Conservation (phyloP, 2,888 invertebrate species). For the Lycocerus yunnanus region DNA sequence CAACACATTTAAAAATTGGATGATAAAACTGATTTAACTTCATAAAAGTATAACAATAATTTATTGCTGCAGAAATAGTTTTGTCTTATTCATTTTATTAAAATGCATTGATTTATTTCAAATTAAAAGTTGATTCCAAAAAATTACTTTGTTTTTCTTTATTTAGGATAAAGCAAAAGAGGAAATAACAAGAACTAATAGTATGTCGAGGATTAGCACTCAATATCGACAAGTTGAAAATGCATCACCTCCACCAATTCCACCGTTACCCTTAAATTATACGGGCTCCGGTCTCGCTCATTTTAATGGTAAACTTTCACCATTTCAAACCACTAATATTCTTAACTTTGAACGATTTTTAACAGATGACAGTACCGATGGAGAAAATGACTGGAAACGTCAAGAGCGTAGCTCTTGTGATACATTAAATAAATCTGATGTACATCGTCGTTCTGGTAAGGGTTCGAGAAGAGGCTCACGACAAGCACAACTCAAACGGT, state of each 20-base stretch:
- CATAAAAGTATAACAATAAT: neutral
- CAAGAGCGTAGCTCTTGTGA: slow-evolving; percentile 50
- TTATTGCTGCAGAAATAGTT: neutral
- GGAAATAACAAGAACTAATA: slow-evolving; percentile 47
- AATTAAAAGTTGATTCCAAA: neutral
- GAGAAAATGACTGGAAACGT: slow-evolving; percentile 49
- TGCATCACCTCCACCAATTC: slow-evolving; percentile 69
- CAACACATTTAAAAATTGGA: too few species aligned
- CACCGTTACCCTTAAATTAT: slow-evolving; percentile 68
- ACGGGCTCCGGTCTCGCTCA: slow-evolving; percentile 32
- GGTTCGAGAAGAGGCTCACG: slow-evolving; percentile 45
- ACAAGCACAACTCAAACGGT: slow-evolving; percentile 72
- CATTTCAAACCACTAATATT: neutral
- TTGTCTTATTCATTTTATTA: neutral
- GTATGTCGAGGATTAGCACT: slow-evolving; percentile 45
- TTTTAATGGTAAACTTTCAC: slow-evolving; percentile 6
- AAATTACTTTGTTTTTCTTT: slow-evolving; percentile 18
- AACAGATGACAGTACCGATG: slow-evolving; percentile 61
- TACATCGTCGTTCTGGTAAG: slow-evolving; percentile 56
- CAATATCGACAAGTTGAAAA: slow-evolving; percentile 46
- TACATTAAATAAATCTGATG: slow-evolving; percentile 56
- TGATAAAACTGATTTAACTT: neutral
- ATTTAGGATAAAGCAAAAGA: slow-evolving; percentile 42
- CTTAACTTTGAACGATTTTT: neutral
- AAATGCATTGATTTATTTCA: neutral